These are phyloP conservation scores for Thamnophis elegans DNA, from an alignment of 2,797 vertebrate species.

Conservation along the genomic window DNA sequence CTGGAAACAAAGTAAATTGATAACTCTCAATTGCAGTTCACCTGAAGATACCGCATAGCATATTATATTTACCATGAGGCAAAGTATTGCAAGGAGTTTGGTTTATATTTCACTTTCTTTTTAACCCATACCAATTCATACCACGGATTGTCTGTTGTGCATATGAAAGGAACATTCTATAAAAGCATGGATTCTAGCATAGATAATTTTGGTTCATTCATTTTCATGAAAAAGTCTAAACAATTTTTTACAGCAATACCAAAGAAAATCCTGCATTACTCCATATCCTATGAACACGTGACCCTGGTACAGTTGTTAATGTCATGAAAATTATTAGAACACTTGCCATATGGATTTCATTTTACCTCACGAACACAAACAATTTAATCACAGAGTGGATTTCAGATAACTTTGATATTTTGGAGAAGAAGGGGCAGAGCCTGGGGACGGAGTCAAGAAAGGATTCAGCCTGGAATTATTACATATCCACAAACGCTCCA, in stretches of 20 bases:
- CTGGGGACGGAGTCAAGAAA: background rate
- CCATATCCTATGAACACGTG: background rate
- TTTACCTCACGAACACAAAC: background rate
- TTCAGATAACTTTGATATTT: background rate
- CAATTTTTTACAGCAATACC: background rate
- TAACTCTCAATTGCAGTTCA: background rate
- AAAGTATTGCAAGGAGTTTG: background rate
- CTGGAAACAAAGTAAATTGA: background rate
- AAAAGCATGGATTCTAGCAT: background rate
- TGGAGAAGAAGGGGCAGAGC: background rate
- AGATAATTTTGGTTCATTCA: background rate
- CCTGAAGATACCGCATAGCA: background rate
- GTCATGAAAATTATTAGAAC: background rate
- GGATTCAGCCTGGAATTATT: background rate
- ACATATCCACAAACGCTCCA: too few relatives aligned
- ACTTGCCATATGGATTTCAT: background rate
- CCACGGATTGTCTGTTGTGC: background rate
- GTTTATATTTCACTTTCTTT: background rate
- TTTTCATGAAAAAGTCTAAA: background rate
- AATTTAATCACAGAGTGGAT: background rate
- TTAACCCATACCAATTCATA: background rate
- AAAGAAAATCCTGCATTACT: background rate
- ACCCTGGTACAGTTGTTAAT: background rate
- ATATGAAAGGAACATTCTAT: background rate
- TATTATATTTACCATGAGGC: background rate